Percentiles rank a stretch among this genome's conserved stretches.
These are phyloP conservation scores for Trachymyrmex septentrionalis DNA, from an alignment of 1,140 invertebrate genomes.

Conservation along the genomic window DNA sequence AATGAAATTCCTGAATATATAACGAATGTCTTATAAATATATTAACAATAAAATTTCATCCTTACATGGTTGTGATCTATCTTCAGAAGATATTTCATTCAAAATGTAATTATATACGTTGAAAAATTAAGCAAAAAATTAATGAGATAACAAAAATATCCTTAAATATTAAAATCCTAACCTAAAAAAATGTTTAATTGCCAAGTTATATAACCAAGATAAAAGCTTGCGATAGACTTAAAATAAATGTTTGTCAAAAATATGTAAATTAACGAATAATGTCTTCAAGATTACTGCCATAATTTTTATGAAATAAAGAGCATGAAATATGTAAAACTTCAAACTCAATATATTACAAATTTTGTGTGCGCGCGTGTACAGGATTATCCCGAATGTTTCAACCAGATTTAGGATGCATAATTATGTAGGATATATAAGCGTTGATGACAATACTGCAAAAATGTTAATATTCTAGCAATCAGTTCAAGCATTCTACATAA, in stretches of 20 bases:
- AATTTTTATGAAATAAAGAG: neutral
- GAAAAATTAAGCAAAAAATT: slow-evolving; percentile 12
- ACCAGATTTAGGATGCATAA: too few species aligned
- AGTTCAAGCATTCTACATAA: too few species aligned
- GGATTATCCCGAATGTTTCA: too few species aligned
- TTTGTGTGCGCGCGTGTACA: neutral
- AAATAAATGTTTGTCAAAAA: neutral
- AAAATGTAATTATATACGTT: neutral
- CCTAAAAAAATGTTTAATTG: slow-evolving; percentile 28
- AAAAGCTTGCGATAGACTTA: neutral
- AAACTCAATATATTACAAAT: slow-evolving; percentile 14
- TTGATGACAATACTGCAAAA: too few species aligned
- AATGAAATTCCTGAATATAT: too few species aligned
- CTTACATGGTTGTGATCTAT: neutral
- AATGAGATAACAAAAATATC: neutral
- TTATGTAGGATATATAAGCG: too few species aligned
- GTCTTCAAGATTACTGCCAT: neutral
- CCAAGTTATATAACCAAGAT: neutral
- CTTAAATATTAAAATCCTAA: neutral
- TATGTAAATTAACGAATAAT: neutral
- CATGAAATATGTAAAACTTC: neutral
- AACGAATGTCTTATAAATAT: too few species aligned
- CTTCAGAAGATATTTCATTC: neutral
- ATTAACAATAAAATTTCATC: too few species aligned
- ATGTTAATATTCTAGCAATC: too few species aligned